Percentiles rank a stretch among this genome's conserved stretches.
phyloP scores from a whole-genome alignment of 2,888 invertebrate species.

The Myathropa florea region DNA sequence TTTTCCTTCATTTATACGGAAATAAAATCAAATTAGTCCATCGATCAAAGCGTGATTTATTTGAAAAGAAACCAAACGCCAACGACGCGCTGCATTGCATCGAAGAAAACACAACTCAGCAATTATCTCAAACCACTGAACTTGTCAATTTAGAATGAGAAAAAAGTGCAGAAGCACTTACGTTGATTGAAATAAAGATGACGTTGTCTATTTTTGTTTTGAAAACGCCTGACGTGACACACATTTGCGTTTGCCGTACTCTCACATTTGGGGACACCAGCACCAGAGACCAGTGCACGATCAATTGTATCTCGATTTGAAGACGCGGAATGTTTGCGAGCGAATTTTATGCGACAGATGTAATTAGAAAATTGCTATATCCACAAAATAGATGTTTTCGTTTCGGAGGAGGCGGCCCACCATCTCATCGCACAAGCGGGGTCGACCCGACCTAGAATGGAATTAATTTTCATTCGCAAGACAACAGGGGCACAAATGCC shows the following conservation, averaged over 20 bases:
- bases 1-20: background rate
- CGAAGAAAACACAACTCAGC: background rate
- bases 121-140: background rate
- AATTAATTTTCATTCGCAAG: constrained; percentile 48
- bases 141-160: background rate
- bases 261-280: too few relatives aligned
- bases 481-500: background rate
- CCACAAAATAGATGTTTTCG: background rate
- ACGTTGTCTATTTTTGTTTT: constrained; percentile 18
- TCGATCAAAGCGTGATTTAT: background rate
- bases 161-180: background rate
- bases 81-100: background rate
- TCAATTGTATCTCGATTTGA: background rate
- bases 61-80: background rate
- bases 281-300: background rate
- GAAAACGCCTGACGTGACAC: constrained; percentile 18
- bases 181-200: constrained; percentile 26
- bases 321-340: background rate
- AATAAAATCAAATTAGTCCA: background rate
- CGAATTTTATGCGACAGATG: background rate
- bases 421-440: background rate
- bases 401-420: background rate
- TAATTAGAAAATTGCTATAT: background rate
- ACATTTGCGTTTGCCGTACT: constrained; percentile 9
- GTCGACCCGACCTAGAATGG: constrained; percentile 54